Percentiles rank a stretch among this genome's conserved stretches.
Conservation (phyloP, 2,113 vertebrate genomes). For the Prinia subflava region DNA sequence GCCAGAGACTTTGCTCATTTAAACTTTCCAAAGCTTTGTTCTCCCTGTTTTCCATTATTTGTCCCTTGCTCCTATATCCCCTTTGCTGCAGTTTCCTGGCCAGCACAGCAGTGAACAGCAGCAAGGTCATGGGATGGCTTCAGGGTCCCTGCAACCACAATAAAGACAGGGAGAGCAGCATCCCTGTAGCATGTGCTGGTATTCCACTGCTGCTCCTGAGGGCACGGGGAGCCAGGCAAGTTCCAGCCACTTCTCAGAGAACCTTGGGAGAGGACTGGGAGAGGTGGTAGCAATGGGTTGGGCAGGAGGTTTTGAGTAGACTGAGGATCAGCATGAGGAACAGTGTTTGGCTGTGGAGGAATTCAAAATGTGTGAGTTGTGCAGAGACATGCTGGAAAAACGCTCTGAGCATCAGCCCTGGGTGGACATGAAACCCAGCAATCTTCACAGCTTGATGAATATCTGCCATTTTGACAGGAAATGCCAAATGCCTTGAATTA, state of each 20-base stretch:
- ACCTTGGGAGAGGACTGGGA: not conserved
- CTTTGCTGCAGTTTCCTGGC: not conserved
- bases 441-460: not conserved
- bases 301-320: not conserved
- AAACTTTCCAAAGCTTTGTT: not conserved
- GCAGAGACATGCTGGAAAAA: not conserved
- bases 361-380: not conserved
- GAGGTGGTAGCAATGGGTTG: not conserved
- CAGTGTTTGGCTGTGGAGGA: not conserved
- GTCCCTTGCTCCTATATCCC: not conserved
- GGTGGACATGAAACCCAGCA: not conserved
- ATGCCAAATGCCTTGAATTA: constrained; percentile 38
- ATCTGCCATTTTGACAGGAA: constrained; percentile 45
- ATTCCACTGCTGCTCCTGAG: not conserved
- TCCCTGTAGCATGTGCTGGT: accelerated
- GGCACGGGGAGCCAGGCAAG: accelerated
- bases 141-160: not conserved
- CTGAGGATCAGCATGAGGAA: not conserved
- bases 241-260: not conserved
- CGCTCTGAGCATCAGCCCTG: not conserved
- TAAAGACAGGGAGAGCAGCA: not conserved
- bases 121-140: not conserved
- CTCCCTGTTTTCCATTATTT: not conserved
- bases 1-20: not conserved
- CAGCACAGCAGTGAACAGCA: not conserved